Base-by-base conservation (phyloP, 2,113 vertebrate genomes). In the Eidolon helvum region DNA sequence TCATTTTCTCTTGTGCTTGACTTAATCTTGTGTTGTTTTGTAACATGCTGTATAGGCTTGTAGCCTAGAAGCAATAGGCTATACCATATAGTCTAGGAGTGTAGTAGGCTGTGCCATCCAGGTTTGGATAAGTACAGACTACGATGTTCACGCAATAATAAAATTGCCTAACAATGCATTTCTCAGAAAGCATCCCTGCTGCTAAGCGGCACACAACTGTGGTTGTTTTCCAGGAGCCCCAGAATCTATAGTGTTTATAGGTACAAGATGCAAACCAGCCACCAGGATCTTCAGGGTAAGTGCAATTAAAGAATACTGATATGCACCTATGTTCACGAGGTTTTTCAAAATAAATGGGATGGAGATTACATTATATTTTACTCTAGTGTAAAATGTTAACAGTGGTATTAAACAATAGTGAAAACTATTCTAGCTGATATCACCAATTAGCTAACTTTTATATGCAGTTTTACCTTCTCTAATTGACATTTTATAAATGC, bases 401-500 rank as follows among this genome's bases (percentile, higher is more conserved):
- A 66, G 38, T 28, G 33, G 57, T 63, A 63, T 78, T 92, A 87
- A 88, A 77, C 72, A 61, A 91, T 7, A 59, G 4, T n/a, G n/a
- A 50, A 78, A 92, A 79, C 30, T 66, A 66, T 77, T 91, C 77
- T 87, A 88, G 91, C 4, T 82, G 63, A 72, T 38, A 59, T 10
- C 35, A 40, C 69, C 22, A 74, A 69, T 72, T 92, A 63, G 59
- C 88, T 88, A 91, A 96, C 92, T 95, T 97, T 57, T 33, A 96
- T 82, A 82, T 18, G 77, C 45, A 72, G 35, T 45, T 92, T 82
- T 93, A 45, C 72, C 55, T 82, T 77, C 86, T 92, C 86, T 92
- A 97, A 94, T 72, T 97, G 96, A 96, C 95, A 96, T 94, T 94
- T 97, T 92, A 96, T 95, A 97, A 97, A 94, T 86, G 90, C 84